phyloP scores from a whole-genome alignment of 2,888 invertebrate genomes.

The Nesidiocoris tenuis region DNA sequence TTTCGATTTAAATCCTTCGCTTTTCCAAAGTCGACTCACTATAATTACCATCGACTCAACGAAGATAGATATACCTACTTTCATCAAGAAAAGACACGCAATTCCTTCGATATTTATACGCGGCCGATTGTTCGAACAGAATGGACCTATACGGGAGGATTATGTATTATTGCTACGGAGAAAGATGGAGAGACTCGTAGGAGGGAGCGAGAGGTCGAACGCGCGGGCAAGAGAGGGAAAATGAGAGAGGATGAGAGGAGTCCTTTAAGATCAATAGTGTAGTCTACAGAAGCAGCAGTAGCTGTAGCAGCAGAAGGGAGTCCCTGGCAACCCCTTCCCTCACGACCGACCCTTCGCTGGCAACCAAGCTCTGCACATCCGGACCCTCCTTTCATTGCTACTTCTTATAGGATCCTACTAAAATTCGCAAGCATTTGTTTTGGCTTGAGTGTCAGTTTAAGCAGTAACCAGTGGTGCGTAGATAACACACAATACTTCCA shows the following conservation, averaged over 20 bases:
- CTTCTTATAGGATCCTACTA: not conserved
- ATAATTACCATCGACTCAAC: too few species aligned
- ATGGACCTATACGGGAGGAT: not conserved
- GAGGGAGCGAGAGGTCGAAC: constrained; percentile 31
- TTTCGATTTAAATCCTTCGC: too few species aligned
- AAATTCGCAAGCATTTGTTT: not conserved
- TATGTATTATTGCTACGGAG: constrained; percentile 24
- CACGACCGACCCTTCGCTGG: constrained; percentile 12
- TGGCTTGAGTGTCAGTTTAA: too few species aligned
- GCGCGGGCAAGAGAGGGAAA: constrained; percentile 19
- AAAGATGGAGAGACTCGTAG: constrained; percentile 12
- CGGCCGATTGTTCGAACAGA: too few species aligned
- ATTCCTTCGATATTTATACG: too few species aligned
- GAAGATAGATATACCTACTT: too few species aligned
- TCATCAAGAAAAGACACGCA: too few species aligned
- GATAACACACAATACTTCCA: too few species aligned
- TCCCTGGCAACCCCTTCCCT: constrained; percentile 27
- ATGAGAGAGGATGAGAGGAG: constrained; percentile 28
- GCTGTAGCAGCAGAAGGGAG: constrained; percentile 9
- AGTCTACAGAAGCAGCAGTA: constrained; percentile 22
- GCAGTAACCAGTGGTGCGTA: too few species aligned
- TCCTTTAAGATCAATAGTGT: constrained; percentile 47
- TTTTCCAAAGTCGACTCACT: too few species aligned
- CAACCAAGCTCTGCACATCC: constrained; percentile 11
- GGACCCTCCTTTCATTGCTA: not conserved